Conservation (phyloP, 2,888 invertebrate species). For the Parnassius mnemosyne region DNA sequence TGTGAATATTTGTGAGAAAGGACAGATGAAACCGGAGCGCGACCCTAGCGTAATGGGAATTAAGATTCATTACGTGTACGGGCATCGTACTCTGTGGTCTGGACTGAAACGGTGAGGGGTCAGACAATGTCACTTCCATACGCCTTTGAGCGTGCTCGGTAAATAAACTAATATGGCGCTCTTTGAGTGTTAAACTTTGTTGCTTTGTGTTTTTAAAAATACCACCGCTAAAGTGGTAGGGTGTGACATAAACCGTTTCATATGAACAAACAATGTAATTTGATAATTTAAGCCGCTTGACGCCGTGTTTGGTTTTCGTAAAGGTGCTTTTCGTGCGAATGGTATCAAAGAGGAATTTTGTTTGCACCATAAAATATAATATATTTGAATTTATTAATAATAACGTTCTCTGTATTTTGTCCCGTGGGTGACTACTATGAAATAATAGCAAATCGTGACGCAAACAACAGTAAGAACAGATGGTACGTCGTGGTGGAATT, state of each 20-base stretch:
- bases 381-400: too few relatives aligned
- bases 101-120: conserved; percentile 52
- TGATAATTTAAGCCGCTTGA: conserved; percentile 1
- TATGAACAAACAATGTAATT: conserved; percentile 13
- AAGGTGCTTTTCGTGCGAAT: background rate
- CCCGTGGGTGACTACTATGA: too few relatives aligned
- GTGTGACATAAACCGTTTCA: conserved; percentile 28
- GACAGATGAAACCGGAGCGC: conserved; percentile 20
- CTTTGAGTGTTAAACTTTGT: conserved; percentile 29
- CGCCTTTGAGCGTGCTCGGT: conserved; percentile 60
- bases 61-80: conserved; percentile 26
- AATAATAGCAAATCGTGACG: too few relatives aligned
- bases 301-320: conserved; percentile 1
- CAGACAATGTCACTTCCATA: conserved; percentile 73
- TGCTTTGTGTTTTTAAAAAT: conserved; percentile 31
- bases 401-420: too few relatives aligned
- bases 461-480: too few relatives aligned
- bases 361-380: too few relatives aligned
- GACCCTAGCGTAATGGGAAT: conserved; percentile 21
- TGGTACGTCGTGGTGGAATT: too few relatives aligned
- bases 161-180: conserved; percentile 52
- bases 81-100: conserved; percentile 22
- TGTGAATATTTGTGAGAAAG: conserved; percentile 13
- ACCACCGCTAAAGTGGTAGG: conserved; percentile 14
- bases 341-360: too few relatives aligned